Evolutionary conservation across 2,113 vertebrate genomes (phyloP).

Genomic region (Varanus salvator): DNA sequence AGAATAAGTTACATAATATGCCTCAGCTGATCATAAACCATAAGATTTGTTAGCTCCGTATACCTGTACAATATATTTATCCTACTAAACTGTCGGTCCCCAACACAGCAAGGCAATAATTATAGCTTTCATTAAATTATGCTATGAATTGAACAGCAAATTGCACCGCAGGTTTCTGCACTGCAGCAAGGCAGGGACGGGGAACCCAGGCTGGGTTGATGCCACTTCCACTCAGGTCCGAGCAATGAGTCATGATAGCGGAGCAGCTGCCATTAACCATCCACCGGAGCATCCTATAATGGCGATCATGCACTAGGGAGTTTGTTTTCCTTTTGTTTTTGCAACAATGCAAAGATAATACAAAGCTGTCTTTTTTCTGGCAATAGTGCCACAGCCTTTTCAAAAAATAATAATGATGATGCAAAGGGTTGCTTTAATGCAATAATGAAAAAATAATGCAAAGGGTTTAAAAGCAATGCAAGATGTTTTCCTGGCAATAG

Average conservation of each 20-base stretch:
- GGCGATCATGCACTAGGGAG: too few species aligned
- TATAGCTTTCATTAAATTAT: constrained; percentile 62
- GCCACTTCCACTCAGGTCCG: constrained; percentile 4
- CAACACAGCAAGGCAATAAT: constrained; percentile 48
- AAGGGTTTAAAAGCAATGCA: too few species aligned
- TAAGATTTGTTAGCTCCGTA: constrained; percentile 50
- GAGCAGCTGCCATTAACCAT: constrained; percentile 18
- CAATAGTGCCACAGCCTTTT: too few species aligned
- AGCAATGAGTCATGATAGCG: background rate
- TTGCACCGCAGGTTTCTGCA: constrained; percentile 26
- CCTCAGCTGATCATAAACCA: constrained; percentile 44
- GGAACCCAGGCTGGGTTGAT: constrained; percentile 12
- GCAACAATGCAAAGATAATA: too few species aligned
- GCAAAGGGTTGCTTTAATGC: too few species aligned
- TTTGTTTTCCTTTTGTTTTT: too few species aligned
- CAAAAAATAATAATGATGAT: background rate
- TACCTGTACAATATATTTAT: constrained; percentile 37
- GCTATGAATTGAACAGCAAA: constrained; percentile 19
- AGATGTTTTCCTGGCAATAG: too few species aligned
- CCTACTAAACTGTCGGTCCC: constrained; percentile 55
- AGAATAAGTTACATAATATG: constrained; percentile 66
- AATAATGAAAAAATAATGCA: too few species aligned
- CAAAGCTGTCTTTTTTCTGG: too few species aligned
- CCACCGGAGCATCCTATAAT: constrained; percentile 14
- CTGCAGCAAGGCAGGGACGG: background rate